A percentile compares a stretch with the other conserved stretches of the same genome.
These are phyloP conservation scores for Drosophila miranda DNA, from an alignment of 1,140 invertebrate genomes.

Conservation along the genomic window DNA sequence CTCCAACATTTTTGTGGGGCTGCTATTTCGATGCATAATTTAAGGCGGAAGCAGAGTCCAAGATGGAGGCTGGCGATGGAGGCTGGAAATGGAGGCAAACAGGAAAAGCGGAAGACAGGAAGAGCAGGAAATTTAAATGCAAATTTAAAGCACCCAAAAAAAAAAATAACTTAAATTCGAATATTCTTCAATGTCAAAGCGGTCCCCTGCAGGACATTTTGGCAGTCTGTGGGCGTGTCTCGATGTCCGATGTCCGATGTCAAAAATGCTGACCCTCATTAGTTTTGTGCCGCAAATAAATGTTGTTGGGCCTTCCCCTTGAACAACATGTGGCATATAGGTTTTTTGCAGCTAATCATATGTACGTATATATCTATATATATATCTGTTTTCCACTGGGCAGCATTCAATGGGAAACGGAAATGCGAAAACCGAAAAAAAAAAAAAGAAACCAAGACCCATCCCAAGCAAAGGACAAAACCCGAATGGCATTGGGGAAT, in stretches of 20 bases:
- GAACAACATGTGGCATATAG: conserved; percentile 55
- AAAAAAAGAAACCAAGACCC: conserved; percentile 4
- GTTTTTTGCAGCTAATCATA: conserved; percentile 63
- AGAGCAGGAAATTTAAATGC: conserved; percentile 48
- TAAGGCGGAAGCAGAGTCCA: conserved; percentile 33
- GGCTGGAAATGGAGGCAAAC: neutral
- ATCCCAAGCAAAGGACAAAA: conserved; percentile 2
- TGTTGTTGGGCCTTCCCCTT: conserved; percentile 39
- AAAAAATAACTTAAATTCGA: conserved; percentile 32
- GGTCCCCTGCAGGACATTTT: no score
- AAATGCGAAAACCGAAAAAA: conserved; percentile 8
- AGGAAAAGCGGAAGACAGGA: conserved; percentile 9
- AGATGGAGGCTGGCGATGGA: neutral
- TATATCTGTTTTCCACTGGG: conserved; percentile 36
- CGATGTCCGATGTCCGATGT: conserved; percentile 11
- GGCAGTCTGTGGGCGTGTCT: conserved; percentile 39
- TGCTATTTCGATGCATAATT: conserved; percentile 68
- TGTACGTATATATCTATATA: conserved; percentile 10
- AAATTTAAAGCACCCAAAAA: conserved; percentile 51
- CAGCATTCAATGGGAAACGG: conserved; percentile 56
- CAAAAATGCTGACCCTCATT: conserved; percentile 62
- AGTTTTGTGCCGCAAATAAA: conserved; percentile 61
- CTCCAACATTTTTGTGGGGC: conserved; percentile 24
- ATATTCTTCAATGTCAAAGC: conserved; percentile 21
- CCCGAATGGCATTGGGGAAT: conserved; percentile 1